Evolutionary conservation across 2,113 vertebrate genomes (phyloP), one percentile per base, ranked within the genome.

Genomic region (Panthera uncia): DNA sequence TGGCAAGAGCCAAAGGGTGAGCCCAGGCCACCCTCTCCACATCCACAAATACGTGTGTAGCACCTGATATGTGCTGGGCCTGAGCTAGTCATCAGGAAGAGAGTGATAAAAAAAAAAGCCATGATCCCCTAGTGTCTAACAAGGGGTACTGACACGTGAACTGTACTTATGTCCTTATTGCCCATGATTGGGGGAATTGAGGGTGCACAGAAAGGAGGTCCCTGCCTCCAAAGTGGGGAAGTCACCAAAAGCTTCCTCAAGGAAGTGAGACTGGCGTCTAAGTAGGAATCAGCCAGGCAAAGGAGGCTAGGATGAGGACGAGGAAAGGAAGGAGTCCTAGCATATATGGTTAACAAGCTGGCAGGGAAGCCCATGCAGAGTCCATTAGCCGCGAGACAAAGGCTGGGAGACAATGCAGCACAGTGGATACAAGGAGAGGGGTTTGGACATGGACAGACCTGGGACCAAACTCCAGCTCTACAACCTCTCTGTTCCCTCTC

Each of bases 271-370:
- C 0, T 6, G 68, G 68, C 33, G 52, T 33, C 18, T 23, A 48
- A 9, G 29, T 10, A 23, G 61, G 31, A 92, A 21, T 87, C 15
- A 82, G 38, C 38, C 48, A 68, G 45, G 19, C 45, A 50, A 78
- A 27, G 15, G 27, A 71, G 23, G 27, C 19, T 80, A 52, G 57
- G 61, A 25, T 66, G 38, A 74, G 29, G 21, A 69, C 2, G 31
- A 48, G n/a, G 50, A 57, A 65, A 48, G 68, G 83, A 33, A 50
- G 4, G 83, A 48, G 83, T 36, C 36, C 31, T 1, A 52, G n/a
- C 2, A 7, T 0, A 3, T 2, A 4, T 3, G 16, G 41, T 16
- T 12, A 29, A 45, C 0, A 6, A 36, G 11, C 41, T 4, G 31
- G 36, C n/a, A 55, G 15, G 6, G 45, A 27, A 61, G 38, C 52